Conservation (phyloP, 2,113 vertebrate species). For the Canis aureus region DNA sequence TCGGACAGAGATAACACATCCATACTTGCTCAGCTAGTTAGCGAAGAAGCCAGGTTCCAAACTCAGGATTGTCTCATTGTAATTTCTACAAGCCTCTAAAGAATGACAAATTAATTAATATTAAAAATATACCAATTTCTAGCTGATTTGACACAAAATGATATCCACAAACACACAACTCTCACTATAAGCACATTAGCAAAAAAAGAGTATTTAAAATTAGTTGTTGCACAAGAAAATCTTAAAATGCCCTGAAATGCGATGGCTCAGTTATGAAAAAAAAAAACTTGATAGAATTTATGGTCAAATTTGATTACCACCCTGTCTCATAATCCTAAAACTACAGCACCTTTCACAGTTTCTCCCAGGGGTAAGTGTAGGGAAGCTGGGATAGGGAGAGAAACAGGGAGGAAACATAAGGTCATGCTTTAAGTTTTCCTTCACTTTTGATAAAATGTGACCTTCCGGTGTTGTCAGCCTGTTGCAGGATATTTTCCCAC, state of each 20-base stretch:
- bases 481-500: neutral
- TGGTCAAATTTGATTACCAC: neutral
- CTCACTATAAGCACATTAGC: neutral
- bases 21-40: fast-evolving
- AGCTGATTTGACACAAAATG: neutral
- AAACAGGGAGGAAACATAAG: fast-evolving
- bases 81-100: neutral
- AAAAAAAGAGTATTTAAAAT: neutral
- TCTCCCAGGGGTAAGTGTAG: neutral
- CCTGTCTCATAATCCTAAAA: neutral
- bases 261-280: neutral
- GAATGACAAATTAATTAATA: neutral
- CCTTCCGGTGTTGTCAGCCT: neutral
- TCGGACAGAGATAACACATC: fast-evolving
- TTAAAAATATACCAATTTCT: neutral
- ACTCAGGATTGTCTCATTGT: fast-evolving
- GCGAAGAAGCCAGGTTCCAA: neutral
- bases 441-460: neutral
- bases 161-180: neutral
- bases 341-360: neutral
- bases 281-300: neutral
- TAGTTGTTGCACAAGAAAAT: neutral
- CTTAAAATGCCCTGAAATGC: neutral
- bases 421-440: neutral
- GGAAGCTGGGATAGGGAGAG: neutral